A percentile compares a stretch with the other conserved stretches of the same genome.
phyloP scores from a whole-genome alignment of 2,888 invertebrate genomes.

The Drosophila cognata region DNA sequence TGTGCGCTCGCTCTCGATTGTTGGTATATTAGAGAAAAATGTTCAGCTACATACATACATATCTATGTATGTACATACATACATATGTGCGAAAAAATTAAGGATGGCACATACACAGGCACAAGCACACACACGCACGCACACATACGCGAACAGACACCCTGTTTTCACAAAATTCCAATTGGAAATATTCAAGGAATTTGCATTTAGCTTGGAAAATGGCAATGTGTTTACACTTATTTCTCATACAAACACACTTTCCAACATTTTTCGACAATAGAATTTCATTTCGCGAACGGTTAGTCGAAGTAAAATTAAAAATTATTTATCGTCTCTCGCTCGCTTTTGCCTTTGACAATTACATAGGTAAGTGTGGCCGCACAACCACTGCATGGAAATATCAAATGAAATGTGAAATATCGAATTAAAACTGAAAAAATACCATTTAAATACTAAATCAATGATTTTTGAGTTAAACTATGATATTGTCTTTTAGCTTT shows the following conservation, averaged over 20 bases:
- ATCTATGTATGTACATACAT: constrained; percentile 34
- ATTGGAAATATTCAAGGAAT: constrained; percentile 58
- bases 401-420: background rate
- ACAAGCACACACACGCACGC: constrained; percentile 58
- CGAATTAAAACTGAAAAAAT: constrained; percentile 4
- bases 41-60: constrained; percentile 55
- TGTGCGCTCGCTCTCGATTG: constrained; percentile 66
- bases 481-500: background rate
- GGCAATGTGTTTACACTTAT: constrained; percentile 53
- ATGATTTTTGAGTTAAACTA: background rate
- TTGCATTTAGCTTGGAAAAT: constrained; percentile 48
- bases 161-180: constrained; percentile 76
- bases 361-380: constrained; percentile 53
- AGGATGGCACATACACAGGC: constrained; percentile 72
- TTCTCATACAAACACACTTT: constrained; percentile 72
- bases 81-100: constrained; percentile 76
- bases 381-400: constrained; percentile 13
- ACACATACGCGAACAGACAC: constrained; percentile 65
- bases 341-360: constrained; percentile 56
- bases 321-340: constrained; percentile 63
- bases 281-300: constrained; percentile 63
- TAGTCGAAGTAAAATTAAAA: constrained; percentile 59
- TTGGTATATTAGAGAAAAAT: constrained; percentile 80
- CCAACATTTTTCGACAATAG: constrained; percentile 67
- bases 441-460: constrained; percentile 13